phyloP scores from a whole-genome alignment of 2,888 invertebrate genomes.

The Odontomyia ornata region DNA sequence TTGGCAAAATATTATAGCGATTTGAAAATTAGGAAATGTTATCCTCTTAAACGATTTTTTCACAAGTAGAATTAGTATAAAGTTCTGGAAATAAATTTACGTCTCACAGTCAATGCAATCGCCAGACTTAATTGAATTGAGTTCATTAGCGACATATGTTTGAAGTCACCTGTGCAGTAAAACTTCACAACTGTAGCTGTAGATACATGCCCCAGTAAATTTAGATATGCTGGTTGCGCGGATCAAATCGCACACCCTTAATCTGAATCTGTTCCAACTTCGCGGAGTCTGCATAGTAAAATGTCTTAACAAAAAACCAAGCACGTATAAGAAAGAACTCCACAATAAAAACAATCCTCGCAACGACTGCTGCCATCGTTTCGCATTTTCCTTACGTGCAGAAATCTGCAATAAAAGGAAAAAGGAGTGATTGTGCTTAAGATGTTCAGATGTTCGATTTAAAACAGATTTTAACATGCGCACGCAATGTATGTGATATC shows the following conservation, averaged over 20 bases:
- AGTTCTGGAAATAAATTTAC: too few species aligned
- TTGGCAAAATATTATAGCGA: too few species aligned
- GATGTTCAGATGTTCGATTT: conserved; percentile 48
- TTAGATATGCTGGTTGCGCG: neutral
- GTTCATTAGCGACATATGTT: too few species aligned
- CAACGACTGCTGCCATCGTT: conserved; percentile 16
- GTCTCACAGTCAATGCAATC: too few species aligned
- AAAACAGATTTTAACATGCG: conserved; percentile 51
- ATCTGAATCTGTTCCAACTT: neutral
- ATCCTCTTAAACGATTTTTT: too few species aligned
- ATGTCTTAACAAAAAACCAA: conserved; percentile 5
- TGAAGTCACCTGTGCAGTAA: too few species aligned
- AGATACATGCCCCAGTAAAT: neutral
- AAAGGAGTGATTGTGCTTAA: conserved; percentile 45
- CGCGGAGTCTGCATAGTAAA: too few species aligned
- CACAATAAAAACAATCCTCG: neutral
- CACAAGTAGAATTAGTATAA: too few species aligned
- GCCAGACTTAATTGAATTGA: too few species aligned
- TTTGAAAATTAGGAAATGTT: too few species aligned
- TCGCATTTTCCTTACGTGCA: conserved; percentile 46
- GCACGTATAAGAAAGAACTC: neutral
- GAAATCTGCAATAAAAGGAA: conserved; percentile 31
- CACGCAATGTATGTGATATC: conserved; percentile 52
- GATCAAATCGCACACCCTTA: conserved; percentile 20
- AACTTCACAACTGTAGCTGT: too few species aligned